Percentiles rank a stretch among this genome's conserved stretches.
These are phyloP conservation scores for Oncorhynchus masou DNA, from an alignment of 2,113 vertebrate genomes.

Conservation along the genomic window DNA sequence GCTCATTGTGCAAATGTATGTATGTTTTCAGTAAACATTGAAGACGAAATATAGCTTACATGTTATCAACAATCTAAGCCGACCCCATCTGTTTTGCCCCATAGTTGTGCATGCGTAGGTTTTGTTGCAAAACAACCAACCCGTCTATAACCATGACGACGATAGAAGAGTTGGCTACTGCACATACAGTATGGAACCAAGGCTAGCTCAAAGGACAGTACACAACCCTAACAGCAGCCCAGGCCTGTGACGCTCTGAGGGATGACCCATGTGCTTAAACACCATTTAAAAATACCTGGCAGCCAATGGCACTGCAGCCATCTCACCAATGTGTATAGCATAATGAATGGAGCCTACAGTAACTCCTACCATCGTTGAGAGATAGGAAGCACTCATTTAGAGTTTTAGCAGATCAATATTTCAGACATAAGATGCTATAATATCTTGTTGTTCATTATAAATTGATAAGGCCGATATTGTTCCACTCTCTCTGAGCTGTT, in stretches of 20 bases:
- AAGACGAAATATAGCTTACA: too few species aligned
- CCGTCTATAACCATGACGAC: too few species aligned
- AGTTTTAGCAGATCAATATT: neutral
- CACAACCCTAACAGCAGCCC: constrained; percentile 3
- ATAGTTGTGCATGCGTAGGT: too few species aligned
- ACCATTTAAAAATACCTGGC: constrained; percentile 13
- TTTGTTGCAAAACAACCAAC: too few species aligned
- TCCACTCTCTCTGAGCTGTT: neutral
- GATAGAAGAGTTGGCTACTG: too few species aligned
- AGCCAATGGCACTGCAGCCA: neutral
- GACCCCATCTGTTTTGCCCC: too few species aligned
- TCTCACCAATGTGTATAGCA: neutral
- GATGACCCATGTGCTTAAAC: constrained; percentile 13
- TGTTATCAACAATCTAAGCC: neutral
- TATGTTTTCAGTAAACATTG: neutral
- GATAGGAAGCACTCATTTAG: neutral
- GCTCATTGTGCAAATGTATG: too few species aligned
- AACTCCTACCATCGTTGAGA: too few species aligned
- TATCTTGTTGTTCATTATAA: neutral
- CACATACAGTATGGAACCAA: too few species aligned
- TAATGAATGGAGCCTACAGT: neutral
- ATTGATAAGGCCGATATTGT: neutral
- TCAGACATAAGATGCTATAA: neutral
- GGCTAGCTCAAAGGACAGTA: too few species aligned
- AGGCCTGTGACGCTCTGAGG: constrained; percentile 8